These are phyloP conservation scores for Drosophila nikananu DNA, from an alignment of 1,140 invertebrate species.

Conservation along the genomic window DNA sequence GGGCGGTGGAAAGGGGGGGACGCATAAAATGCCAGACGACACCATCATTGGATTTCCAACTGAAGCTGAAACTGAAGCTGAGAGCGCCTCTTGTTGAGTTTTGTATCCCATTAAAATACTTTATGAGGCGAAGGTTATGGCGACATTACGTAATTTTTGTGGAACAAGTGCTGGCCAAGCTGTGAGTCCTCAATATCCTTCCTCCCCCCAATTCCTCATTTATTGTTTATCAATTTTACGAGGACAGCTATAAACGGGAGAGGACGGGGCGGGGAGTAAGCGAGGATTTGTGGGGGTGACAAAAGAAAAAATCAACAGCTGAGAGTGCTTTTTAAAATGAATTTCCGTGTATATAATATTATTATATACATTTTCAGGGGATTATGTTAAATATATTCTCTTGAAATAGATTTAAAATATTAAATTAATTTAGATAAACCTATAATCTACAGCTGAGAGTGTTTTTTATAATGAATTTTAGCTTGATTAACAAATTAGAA, in stretches of 20 bases:
- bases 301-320: not conserved
- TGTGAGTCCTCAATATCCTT: conserved; percentile 8
- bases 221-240: conserved; percentile 75
- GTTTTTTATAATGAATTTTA: not conserved
- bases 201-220: conserved; percentile 2
- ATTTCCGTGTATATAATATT: not conserved
- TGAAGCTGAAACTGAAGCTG: not conserved
- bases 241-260: conserved; percentile 28
- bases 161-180: conserved; percentile 17
- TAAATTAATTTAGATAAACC: not conserved
- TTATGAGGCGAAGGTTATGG: conserved; percentile 19
- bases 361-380: not conserved
- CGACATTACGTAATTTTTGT: conserved; percentile 36
- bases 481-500: too few species aligned
- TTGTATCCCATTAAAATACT: conserved; percentile 41
- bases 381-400: not conserved
- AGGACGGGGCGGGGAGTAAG: too few species aligned
- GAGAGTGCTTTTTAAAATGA: not conserved
- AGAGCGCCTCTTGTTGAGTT: conserved; percentile 21
- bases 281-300: not conserved
- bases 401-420: not conserved
- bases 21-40: conserved; percentile 39
- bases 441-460: not conserved
- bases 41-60: conserved; percentile 26
- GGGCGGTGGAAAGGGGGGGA: not conserved